These are phyloP conservation scores for Agelas oroides DNA, from an alignment of 37 sponge, comb jelly and placozoan genomes.

Conservation along the genomic window DNA sequence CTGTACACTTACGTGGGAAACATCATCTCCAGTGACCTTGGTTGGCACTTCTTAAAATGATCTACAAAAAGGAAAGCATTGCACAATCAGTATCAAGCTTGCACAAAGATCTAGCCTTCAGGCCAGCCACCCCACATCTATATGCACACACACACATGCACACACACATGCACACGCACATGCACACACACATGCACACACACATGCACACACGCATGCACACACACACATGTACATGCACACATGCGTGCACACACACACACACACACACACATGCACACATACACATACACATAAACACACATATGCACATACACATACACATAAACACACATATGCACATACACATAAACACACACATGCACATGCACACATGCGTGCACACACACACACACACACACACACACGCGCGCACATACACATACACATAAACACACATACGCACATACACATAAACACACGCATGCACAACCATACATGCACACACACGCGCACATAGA, in stretches of 20 bases:
- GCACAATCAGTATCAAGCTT: too few relatives aligned
- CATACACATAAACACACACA: too few relatives aligned
- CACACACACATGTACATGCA: slow-evolving; percentile 7
- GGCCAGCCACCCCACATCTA: too few relatives aligned
- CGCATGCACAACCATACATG: too few relatives aligned
- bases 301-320: too few relatives aligned
- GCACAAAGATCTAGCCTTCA: too few relatives aligned
- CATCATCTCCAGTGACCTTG: slow-evolving; percentile 29
- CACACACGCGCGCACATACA: slow-evolving; percentile 9
- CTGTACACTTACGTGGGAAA: slow-evolving; percentile 66
- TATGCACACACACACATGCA: not conserved
- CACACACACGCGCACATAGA: not conserved
- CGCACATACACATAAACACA: slow-evolving; percentile 15
- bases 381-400: not conserved
- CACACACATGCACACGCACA: slow-evolving; percentile 24
- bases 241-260: slow-evolving; percentile 9
- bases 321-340: too few relatives aligned
- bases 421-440: not conserved
- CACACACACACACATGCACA: too few relatives aligned
- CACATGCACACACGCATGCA: too few relatives aligned
- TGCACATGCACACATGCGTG: slow-evolving; percentile 20
- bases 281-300: too few relatives aligned
- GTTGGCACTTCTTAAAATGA: slow-evolving; percentile 30
- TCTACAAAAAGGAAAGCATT: slow-evolving; percentile 35
- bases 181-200: not conserved